phyloP scores from a whole-genome alignment of 1,140 invertebrate species.

The Apis dorsata region DNA sequence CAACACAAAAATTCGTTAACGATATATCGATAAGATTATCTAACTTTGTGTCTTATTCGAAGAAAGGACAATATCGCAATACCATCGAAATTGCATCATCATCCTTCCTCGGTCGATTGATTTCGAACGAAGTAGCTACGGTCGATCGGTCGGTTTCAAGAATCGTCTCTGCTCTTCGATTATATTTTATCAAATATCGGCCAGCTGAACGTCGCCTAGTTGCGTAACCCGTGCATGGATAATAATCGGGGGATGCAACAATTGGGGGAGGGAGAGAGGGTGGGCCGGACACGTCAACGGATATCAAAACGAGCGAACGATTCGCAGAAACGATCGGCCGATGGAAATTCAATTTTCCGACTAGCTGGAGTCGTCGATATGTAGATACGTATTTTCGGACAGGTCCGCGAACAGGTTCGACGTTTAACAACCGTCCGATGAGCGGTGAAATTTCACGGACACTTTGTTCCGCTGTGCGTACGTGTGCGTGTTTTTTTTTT shows the following conservation, averaged over 20 bases:
- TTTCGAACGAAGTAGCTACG: no score
- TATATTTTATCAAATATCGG: slow-evolving; percentile 16
- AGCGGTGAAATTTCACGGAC: slow-evolving; percentile 52
- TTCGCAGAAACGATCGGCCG: slow-evolving; percentile 60
- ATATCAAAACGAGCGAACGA: slow-evolving; percentile 61
- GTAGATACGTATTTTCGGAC: slow-evolving; percentile 47
- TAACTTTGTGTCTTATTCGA: neutral
- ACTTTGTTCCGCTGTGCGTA: slow-evolving; percentile 40
- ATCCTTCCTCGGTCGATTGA: neutral
- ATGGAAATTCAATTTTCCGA: slow-evolving; percentile 66
- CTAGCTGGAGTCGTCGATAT: slow-evolving; percentile 40
- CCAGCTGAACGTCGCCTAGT: slow-evolving; percentile 4
- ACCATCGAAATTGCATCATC: neutral
- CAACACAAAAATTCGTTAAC: no score
- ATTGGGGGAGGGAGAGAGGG: slow-evolving; percentile 11
- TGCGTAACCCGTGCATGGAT: slow-evolving; percentile 25
- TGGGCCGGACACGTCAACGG: slow-evolving; percentile 37
- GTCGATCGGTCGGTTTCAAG: neutral
- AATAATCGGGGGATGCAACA: slow-evolving; percentile 21
- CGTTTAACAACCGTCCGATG: slow-evolving; percentile 61
- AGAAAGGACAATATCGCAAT: neutral
- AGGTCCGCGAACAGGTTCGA: slow-evolving; percentile 47
- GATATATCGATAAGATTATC: no score
- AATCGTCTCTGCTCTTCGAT: neutral
- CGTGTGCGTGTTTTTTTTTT: no score